These are phyloP conservation scores for Ectemnius lituratus DNA, from an alignment of 2,888 invertebrate genomes.

Conservation along the genomic window DNA sequence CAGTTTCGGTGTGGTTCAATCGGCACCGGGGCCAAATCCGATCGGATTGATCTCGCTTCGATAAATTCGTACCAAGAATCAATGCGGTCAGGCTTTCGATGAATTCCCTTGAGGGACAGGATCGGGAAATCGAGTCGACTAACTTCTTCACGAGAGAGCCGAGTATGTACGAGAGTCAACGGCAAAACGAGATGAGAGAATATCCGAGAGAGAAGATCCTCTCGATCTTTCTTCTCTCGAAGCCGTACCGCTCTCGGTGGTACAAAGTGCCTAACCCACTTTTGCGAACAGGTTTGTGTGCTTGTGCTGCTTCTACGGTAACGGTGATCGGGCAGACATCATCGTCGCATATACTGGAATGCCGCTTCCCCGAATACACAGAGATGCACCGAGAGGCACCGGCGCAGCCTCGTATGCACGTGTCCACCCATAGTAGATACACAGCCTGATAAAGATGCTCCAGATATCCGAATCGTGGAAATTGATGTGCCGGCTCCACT, in stretches of 20 bases:
- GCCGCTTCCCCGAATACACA: slow-evolving; percentile 43
- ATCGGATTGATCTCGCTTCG: slow-evolving; percentile 3
- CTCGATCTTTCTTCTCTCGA: slow-evolving; percentile 40
- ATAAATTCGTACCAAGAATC: background rate
- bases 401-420: too few relatives aligned
- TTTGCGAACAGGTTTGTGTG: slow-evolving; percentile 74
- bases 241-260: slow-evolving; percentile 33
- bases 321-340: slow-evolving; percentile 70
- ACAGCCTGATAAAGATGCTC: background rate
- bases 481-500: background rate
- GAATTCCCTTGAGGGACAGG: background rate
- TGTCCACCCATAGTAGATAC: slow-evolving; percentile 3
- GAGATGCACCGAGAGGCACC: slow-evolving; percentile 41
- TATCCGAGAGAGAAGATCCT: slow-evolving; percentile 30
- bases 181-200: slow-evolving; percentile 6
- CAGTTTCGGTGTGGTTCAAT: background rate
- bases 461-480: background rate
- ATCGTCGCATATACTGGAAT: slow-evolving; percentile 38
- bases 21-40: background rate
- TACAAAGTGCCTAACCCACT: slow-evolving; percentile 73
- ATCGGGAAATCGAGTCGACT: background rate
- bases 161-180: too few relatives aligned
- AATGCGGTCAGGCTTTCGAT: background rate
- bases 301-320: slow-evolving; percentile 67
- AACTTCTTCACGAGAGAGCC: background rate